These are phyloP conservation scores for Carterocephalus palaemon DNA, from an alignment of 2,888 invertebrate genomes.

Conservation along the genomic window DNA sequence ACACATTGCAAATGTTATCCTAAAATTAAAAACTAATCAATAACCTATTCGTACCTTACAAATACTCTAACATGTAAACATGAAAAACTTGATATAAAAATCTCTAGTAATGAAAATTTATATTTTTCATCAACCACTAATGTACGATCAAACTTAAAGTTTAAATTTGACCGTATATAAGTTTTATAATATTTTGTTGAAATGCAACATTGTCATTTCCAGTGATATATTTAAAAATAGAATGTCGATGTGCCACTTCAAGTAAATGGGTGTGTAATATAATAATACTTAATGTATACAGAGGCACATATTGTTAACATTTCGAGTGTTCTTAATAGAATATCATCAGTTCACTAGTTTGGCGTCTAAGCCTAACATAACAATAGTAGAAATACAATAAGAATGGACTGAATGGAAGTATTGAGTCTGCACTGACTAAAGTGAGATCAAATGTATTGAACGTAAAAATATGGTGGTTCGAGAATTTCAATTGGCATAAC, in stretches of 20 bases:
- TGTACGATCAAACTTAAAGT: too few relatives aligned
- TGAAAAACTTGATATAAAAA: slow-evolving; percentile 59
- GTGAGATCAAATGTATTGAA: too few relatives aligned
- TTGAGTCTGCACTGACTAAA: too few relatives aligned
- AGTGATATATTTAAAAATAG: not conserved
- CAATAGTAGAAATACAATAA: slow-evolving; percentile 1
- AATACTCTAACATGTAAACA: slow-evolving; percentile 53
- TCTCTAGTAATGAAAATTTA: slow-evolving; percentile 39
- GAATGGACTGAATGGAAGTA: too few relatives aligned
- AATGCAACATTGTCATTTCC: slow-evolving; percentile 11
- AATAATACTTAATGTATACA: slow-evolving; percentile 28
- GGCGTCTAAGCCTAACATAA: slow-evolving; percentile 5
- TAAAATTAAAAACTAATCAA: slow-evolving; percentile 57
- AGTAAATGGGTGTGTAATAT: slow-evolving; percentile 7
- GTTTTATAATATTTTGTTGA: not conserved
- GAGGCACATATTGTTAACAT: slow-evolving; percentile 20
- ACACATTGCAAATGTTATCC: slow-evolving; percentile 43
- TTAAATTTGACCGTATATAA: not conserved
- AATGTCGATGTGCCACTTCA: not conserved
- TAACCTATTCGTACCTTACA: slow-evolving; percentile 55
- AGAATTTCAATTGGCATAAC: too few relatives aligned
- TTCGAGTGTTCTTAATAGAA: slow-evolving; percentile 36
- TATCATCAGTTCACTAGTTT: slow-evolving; percentile 22
- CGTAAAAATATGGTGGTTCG: too few relatives aligned
- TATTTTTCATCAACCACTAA: slow-evolving; percentile 43